Evolutionary conservation across 2,797 vertebrate species (phyloP), one percentile per base, ranked within the genome.

Genomic region (Perdix hodgsoniae): DNA sequence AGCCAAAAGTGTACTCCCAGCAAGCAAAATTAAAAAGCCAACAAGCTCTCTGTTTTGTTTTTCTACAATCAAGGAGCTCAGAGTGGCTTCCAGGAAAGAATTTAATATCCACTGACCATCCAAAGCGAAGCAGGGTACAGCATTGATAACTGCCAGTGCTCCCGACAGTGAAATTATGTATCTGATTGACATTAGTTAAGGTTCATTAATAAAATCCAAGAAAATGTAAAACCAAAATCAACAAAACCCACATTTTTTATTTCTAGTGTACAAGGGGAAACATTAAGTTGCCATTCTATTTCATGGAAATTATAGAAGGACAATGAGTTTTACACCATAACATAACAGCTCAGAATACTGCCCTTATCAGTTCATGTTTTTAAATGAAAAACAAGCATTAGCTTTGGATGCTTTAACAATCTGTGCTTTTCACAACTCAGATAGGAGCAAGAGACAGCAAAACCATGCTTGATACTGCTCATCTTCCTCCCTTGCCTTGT

Each of bases 91-190:
- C 96, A 99, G 96, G 94, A 99, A 98, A 8, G 99, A 99, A 91
- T 98, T 99, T 90, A 99, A 97, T 98, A 99, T 99, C 99, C 99
- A 99, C 94, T 99, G 99, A 26, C 99, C 99, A 57, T 99, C 99
- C 91, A 99, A 97, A 39, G 99, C 99, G 2, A 99, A 99, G 97
- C 99, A 99, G 17, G 99, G 99, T 44, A 99, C 99, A 1, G 99
- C 99, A 95, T 99, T 99, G 72, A 99, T 99, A 66, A 99, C 99
- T 10, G 99, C 99, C 88, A 99, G 95, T 4, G 99, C 99, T 37
- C 99, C 99, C 1, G 99, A 99, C 5, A 99, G 98, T 52, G 99
- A 99, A 88, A 99, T 98, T 69, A 99, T 95, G 39, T 99, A 99
- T 96, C 99, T 99, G 97, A 90, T 94, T 84, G 87, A 81, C 65